These are phyloP conservation scores for Drosophila fuyamai DNA, from an alignment of 1,140 invertebrate species.

Conservation along the genomic window DNA sequence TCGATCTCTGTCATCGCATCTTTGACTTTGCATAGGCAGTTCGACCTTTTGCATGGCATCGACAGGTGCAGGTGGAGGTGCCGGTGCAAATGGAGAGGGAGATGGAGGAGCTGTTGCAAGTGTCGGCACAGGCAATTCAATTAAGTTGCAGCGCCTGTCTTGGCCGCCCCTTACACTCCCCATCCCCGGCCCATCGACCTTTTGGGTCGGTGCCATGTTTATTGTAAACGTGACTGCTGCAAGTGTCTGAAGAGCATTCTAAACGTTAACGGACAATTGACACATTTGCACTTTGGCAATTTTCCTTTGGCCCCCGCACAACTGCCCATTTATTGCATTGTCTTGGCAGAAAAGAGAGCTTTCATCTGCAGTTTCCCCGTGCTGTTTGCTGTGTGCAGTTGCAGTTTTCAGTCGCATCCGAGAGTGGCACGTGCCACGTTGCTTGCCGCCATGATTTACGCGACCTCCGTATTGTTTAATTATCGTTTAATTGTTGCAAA, in stretches of 20 bases:
- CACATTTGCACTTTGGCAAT: conserved; percentile 78
- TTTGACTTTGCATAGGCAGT: conserved; percentile 29
- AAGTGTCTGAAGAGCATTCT: conserved; percentile 61
- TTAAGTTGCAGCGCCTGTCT: conserved; percentile 66
- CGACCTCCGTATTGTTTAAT: conserved; percentile 71
- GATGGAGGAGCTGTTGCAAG: background rate
- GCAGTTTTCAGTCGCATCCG: conserved; percentile 26
- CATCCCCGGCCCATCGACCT: background rate
- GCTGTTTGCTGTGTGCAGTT: conserved; percentile 33
- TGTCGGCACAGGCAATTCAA: conserved; percentile 68
- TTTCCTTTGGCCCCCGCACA: conserved; percentile 32
- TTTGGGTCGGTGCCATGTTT: conserved; percentile 52
- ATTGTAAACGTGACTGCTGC: conserved; percentile 70
- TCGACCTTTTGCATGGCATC: conserved; percentile 46
- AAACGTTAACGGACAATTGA: conserved; percentile 75
- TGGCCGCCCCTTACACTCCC: background rate
- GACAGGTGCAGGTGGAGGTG: conserved; percentile 28
- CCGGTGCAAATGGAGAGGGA: background rate
- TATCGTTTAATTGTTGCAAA: conserved; percentile 82
- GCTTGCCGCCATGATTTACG: conserved; percentile 68
- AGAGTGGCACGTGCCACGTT: conserved; percentile 38
- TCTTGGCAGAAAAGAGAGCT: conserved; percentile 31
- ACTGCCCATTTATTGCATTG: conserved; percentile 17
- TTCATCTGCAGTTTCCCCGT: conserved; percentile 15
- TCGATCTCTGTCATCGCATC: conserved; percentile 68